Evolutionary conservation across 2,888 invertebrate species (phyloP).

Genomic region (Brachycybe producta): DNA sequence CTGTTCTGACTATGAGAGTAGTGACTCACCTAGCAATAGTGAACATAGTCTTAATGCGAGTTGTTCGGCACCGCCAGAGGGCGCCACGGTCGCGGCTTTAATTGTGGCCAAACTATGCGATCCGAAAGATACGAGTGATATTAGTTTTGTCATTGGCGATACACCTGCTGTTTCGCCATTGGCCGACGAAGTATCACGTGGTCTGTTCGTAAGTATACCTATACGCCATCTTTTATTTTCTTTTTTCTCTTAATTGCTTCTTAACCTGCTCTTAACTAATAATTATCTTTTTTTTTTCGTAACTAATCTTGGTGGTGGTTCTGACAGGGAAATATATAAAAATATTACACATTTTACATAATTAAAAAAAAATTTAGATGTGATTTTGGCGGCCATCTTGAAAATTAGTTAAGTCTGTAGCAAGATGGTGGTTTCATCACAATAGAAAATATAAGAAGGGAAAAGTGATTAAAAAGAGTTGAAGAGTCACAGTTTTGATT

Average conservation of each 20-base stretch:
- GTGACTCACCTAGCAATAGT: slow-evolving; percentile 37
- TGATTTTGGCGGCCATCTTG: neutral
- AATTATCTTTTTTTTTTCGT: neutral
- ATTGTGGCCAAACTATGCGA: slow-evolving; percentile 1
- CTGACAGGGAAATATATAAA: neutral
- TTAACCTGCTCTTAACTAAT: slow-evolving; percentile 22
- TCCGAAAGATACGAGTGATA: slow-evolving; percentile 9
- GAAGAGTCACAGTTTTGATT: no score
- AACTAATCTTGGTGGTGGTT: neutral
- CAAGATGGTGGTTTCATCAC: no score
- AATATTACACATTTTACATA: neutral
- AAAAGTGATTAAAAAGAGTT: no score
- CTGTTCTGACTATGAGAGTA: slow-evolving; percentile 33
- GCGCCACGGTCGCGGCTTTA: slow-evolving; percentile 4
- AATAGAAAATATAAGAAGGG: no score
- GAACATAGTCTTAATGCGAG: slow-evolving; percentile 30
- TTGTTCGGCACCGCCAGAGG: neutral
- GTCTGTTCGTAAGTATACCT: slow-evolving; percentile 21
- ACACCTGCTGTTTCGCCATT: slow-evolving; percentile 13
- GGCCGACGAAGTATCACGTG: neutral
- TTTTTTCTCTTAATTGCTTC: neutral
- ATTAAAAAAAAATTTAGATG: neutral
- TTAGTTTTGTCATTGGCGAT: slow-evolving; percentile 16
- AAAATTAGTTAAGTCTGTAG: neutral
- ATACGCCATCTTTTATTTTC: slow-evolving; percentile 23